Base-by-base conservation (phyloP, 2,797 vertebrate species). In the Austrolebias charrua region DNA sequence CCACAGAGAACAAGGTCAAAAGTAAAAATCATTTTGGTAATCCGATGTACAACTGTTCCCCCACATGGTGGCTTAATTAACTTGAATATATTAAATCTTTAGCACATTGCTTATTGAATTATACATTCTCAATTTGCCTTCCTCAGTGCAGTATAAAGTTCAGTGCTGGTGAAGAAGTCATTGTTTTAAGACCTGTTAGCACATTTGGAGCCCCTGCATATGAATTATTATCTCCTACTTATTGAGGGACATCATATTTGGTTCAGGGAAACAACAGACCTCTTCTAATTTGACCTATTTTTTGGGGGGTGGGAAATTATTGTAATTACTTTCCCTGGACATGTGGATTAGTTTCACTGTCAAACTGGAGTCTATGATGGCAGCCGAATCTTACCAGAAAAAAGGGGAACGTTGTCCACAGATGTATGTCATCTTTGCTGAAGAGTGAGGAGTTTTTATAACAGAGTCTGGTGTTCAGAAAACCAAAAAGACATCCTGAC, bases 31-130 rank as follows among this genome's bases (percentile, higher is more conserved):
- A 88, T 83, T 90, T 87, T 85, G 70, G 76, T 80, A 83, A 90
- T 85, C 78, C 68, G 64, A 84, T 84, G 80, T 89, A 89, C 85
- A 89, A 84, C 82, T 76, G 75, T 77, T 83, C 85, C 78, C 80
- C 92, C 90, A 91, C 89, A 93, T 79, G 82, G 90, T 91, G 91
- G 90, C 91, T 91, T 95, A 94, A 96, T 95, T 95, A 95, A 92
- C 91, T 90, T 83, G 80, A 92, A 92, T 92, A 85, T 92, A 94
- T 95, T 87, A 93, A 95, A 94, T 92, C 90, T 95, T 95, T 91
- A 94, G 91, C 88, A 79, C 88, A 87, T 78, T 90, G 90, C 93
- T 94, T 90, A 94, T 94, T 95, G 92, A 94, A 94, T 93, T 91
- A 90, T 87, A 90, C 75, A 92, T 90, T 76, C 75, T 91, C 88